These are phyloP conservation scores for Nycticorax nycticorax DNA, from an alignment of 2,113 vertebrate genomes.

Conservation along the genomic window DNA sequence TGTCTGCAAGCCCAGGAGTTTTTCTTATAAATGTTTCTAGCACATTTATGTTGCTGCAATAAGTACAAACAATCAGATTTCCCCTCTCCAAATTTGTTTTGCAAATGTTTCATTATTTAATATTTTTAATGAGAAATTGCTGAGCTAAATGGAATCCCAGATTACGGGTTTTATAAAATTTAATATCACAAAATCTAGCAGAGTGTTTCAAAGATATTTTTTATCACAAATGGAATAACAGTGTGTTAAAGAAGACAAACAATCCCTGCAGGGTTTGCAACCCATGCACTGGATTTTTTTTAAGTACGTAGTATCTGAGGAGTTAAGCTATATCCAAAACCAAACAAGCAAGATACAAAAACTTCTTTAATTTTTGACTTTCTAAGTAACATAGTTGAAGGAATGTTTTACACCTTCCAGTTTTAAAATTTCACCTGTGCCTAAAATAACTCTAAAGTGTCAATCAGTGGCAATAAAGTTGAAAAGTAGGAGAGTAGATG, in stretches of 20 bases:
- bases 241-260: not conserved
- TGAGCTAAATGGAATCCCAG: not conserved
- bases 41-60: not conserved
- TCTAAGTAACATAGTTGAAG: not conserved
- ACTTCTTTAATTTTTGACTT: not conserved
- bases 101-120: not conserved
- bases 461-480: not conserved
- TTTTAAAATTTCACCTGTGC: not conserved
- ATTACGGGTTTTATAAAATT: not conserved
- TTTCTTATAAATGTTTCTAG: not conserved
- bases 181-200: not conserved
- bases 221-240: not conserved
- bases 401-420: not conserved
- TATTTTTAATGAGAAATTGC: not conserved
- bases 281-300: not conserved
- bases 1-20: not conserved
- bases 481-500: not conserved
- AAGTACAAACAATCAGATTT: not conserved
- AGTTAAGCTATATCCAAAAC: not conserved
- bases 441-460: not conserved
- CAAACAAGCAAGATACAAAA: not conserved
- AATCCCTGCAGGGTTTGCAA: not conserved
- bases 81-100: rapidly evolving
- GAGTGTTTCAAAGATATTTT: not conserved
- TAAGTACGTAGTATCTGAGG: not conserved